These are phyloP conservation scores for Ariopsis seemanni DNA, from an alignment of 2,113 vertebrate genomes.

Conservation along the genomic window DNA sequence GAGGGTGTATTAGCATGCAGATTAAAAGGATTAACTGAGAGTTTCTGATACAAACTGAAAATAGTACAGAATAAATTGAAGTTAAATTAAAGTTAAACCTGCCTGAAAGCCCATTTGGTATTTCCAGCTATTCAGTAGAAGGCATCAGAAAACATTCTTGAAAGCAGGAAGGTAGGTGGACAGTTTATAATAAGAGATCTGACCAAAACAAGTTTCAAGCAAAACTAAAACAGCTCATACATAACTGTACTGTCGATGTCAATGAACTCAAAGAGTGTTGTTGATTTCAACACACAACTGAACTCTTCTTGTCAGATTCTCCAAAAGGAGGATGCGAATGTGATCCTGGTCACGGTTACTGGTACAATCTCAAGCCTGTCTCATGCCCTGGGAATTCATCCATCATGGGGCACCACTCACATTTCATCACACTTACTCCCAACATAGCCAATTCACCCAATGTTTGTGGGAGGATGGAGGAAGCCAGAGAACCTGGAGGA, in stretches of 20 bases:
- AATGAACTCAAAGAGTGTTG: neutral
- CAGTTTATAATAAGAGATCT: neutral
- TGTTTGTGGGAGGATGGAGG: neutral
- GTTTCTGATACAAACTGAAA: conserved; percentile 4
- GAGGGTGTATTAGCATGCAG: neutral
- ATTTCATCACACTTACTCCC: neutral
- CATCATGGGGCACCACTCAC: neutral
- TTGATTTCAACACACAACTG: neutral
- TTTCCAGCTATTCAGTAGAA: neutral
- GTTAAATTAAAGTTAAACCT: conserved; percentile 3
- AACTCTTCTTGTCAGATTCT: neutral
- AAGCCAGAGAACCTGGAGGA: neutral
- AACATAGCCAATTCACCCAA: neutral
- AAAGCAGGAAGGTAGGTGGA: neutral
- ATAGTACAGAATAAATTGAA: neutral
- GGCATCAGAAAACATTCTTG: neutral
- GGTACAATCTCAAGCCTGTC: neutral
- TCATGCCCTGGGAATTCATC: neutral
- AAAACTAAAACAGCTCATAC: neutral
- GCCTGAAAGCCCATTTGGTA: neutral
- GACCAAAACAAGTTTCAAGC: neutral
- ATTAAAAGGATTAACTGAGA: neutral
- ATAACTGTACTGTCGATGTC: neutral
- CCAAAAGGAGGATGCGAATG: neutral
- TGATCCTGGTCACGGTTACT: neutral